Conservation (phyloP, 2,113 vertebrate species). For the Formicarius rufipectus region DNA sequence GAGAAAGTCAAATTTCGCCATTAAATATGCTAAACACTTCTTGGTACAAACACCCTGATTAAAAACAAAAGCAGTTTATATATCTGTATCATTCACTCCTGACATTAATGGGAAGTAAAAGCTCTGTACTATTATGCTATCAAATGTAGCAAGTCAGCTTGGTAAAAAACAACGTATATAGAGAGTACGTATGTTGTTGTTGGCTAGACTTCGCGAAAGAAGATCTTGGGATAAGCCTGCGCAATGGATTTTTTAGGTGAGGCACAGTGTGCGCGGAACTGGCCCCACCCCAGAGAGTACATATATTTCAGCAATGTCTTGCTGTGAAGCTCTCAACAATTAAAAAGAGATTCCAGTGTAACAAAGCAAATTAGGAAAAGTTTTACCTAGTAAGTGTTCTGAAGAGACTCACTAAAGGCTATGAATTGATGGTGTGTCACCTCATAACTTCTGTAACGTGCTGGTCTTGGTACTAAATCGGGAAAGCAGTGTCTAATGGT, state of each 20-base stretch:
- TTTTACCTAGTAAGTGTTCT: neutral
- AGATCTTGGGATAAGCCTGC: too few relatives aligned
- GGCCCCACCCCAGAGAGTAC: too few relatives aligned
- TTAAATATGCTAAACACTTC: neutral
- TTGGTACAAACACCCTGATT: neutral
- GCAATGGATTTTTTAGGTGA: too few relatives aligned
- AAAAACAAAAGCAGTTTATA: neutral
- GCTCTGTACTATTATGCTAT: neutral
- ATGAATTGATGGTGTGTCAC: neutral
- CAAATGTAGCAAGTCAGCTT: neutral
- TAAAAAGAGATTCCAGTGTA: neutral
- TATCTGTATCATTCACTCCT: neutral
- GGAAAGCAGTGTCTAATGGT: slow-evolving; percentile 18
- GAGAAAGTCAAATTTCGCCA: neutral
- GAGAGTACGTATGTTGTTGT: neutral
- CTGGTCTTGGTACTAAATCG: slow-evolving; percentile 20
- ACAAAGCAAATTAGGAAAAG: neutral
- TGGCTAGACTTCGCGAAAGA: too few relatives aligned
- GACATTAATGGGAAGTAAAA: neutral
- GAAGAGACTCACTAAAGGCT: neutral
- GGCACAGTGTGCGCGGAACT: too few relatives aligned
- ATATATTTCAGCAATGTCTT: neutral
- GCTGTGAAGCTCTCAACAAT: neutral
- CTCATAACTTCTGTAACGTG: neutral
- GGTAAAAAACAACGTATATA: neutral